phyloP scores from a whole-genome alignment of 1,140 invertebrate genomes.

The Hermetia illucens region DNA sequence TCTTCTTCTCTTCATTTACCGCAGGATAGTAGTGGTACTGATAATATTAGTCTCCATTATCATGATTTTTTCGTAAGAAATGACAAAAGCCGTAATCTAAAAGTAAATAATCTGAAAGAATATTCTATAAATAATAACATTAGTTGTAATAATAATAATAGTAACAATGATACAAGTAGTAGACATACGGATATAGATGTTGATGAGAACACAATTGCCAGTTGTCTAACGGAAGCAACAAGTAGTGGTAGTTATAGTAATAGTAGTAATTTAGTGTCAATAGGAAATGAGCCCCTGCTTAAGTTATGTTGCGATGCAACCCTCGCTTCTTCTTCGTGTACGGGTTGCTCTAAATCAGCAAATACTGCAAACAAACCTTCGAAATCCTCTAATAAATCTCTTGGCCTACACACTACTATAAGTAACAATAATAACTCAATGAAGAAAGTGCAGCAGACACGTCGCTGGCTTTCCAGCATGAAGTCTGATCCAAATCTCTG shows the following conservation, averaged over 20 bases:
- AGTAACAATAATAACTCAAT: background rate
- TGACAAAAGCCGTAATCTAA: too few relatives aligned
- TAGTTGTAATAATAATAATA: too few relatives aligned
- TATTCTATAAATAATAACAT: too few relatives aligned
- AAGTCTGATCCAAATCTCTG: slow-evolving; percentile 3
- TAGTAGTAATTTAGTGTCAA: background rate
- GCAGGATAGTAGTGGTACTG: background rate
- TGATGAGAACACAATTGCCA: too few relatives aligned
- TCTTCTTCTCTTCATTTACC: background rate
- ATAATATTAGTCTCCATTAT: background rate
- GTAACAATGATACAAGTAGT: background rate
- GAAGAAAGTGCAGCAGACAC: too few relatives aligned
- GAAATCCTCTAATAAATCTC: background rate
- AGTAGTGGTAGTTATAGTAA: too few relatives aligned
- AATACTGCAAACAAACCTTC: background rate
- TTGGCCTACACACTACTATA: background rate
- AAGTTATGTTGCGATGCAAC: background rate
- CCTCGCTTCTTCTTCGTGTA: background rate
- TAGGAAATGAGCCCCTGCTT: background rate
- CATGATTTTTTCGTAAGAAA: background rate
- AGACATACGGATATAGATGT: background rate
- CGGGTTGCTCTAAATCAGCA: background rate
- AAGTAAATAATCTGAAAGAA: too few relatives aligned
- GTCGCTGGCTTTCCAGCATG: slow-evolving; percentile 1
- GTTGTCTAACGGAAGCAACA: too few relatives aligned